Evolutionary conservation across 2,888 invertebrate species (phyloP).

Genomic region (Amaurobius ferox): DNA sequence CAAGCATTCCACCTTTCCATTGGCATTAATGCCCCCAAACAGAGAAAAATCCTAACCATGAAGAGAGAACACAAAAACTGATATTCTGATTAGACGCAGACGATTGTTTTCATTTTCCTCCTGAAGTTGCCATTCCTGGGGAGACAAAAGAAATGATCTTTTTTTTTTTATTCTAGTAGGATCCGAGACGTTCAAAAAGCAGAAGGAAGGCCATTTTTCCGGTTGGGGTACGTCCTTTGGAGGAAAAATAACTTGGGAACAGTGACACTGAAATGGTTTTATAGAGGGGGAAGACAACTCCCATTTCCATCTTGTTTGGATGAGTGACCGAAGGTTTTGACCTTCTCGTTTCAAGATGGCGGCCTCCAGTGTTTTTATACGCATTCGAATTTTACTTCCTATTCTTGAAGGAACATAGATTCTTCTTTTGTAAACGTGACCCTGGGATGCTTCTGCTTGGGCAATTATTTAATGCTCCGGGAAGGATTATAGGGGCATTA

Average conservation of each 20-base stretch:
- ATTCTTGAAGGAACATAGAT: background rate
- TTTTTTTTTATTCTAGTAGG: background rate
- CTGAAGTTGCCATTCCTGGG: background rate
- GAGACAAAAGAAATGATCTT: conserved; percentile 1
- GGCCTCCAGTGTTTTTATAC: conserved; percentile 10
- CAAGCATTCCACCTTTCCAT: background rate
- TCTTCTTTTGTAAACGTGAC: conserved; percentile 1
- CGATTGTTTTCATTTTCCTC: conserved; percentile 11
- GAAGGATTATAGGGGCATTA: conserved; percentile 1
- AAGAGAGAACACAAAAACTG: background rate
- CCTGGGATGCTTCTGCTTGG: background rate
- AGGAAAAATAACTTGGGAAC: conserved; percentile 6
- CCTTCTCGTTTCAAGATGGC: conserved; percentile 6
- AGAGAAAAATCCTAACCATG: conserved; percentile 9
- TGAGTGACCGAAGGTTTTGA: conserved; percentile 18
- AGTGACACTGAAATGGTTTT: conserved; percentile 12
- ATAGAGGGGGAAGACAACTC: background rate
- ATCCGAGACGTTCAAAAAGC: background rate
- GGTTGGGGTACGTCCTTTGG: conserved; percentile 13
- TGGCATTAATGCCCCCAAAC: background rate
- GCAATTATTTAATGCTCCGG: background rate
- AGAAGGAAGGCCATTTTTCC: background rate
- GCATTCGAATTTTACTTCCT: conserved; percentile 14
- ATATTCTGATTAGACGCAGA: conserved; percentile 11
- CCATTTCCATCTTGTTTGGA: conserved; percentile 8